These are phyloP conservation scores for Ryuthela nishihirai DNA, from an alignment of 2,888 invertebrate species.

Conservation along the genomic window DNA sequence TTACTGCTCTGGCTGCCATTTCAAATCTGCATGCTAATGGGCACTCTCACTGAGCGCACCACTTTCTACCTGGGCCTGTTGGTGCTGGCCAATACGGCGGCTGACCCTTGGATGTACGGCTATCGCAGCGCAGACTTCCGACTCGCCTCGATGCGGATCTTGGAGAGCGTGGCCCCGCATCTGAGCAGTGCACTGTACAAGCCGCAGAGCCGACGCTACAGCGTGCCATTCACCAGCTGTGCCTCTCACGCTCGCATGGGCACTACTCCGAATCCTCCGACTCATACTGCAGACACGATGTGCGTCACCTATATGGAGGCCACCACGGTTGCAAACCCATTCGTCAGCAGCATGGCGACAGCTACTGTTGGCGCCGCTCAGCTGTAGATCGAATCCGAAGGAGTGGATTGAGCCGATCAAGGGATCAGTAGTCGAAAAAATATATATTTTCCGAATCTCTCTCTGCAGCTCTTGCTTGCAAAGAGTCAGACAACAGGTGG, in stretches of 20 bases:
- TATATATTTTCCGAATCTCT: too few species aligned
- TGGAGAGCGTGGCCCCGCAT: slow-evolving; percentile 53
- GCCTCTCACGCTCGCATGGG: slow-evolving; percentile 49
- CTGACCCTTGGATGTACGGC: slow-evolving; percentile 65
- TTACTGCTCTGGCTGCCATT: slow-evolving; percentile 62
- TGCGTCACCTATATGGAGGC: slow-evolving; percentile 24
- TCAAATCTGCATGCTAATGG: slow-evolving; percentile 53
- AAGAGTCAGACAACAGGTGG: too few species aligned
- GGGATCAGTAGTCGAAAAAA: too few species aligned
- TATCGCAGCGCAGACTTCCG: slow-evolving; percentile 62
- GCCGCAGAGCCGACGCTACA: slow-evolving; percentile 5
- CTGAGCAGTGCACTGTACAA: slow-evolving; percentile 25
- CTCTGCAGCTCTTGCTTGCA: too few species aligned
- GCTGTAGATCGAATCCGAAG: too few species aligned
- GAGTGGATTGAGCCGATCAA: too few species aligned
- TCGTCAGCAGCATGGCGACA: too few species aligned
- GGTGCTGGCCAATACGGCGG: slow-evolving; percentile 59
- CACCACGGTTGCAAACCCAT: slow-evolving; percentile 11
- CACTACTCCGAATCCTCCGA: slow-evolving; percentile 13
- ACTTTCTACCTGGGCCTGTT: slow-evolving; percentile 60
- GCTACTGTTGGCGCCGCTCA: too few species aligned
- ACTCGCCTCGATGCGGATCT: slow-evolving; percentile 58
- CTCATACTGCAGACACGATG: slow-evolving; percentile 21
- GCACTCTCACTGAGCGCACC: slow-evolving; percentile 50
- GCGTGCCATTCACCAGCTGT: slow-evolving; percentile 46